These are phyloP conservation scores for Cerceris rybyensis DNA, from an alignment of 2,888 invertebrate genomes.

Conservation along the genomic window DNA sequence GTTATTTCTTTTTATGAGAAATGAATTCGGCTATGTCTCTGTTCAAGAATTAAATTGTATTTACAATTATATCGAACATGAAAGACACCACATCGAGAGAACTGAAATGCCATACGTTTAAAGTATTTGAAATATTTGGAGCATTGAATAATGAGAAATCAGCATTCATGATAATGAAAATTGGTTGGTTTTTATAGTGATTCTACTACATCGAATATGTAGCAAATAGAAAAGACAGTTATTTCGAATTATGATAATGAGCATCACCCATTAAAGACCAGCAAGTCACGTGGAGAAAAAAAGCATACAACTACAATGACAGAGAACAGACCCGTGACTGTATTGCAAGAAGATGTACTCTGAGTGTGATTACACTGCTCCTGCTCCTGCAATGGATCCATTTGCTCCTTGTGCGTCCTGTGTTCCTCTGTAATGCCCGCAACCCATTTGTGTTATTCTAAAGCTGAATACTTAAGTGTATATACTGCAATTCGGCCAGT, in stretches of 20 bases:
- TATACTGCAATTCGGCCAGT: conserved; percentile 45
- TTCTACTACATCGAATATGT: background rate
- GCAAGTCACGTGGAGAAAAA: conserved; percentile 48
- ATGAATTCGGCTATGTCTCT: too few species aligned
- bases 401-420: conserved; percentile 79
- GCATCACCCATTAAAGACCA: conserved; percentile 40
- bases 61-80: too few species aligned
- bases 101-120: too few species aligned
- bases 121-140: too few species aligned
- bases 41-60: background rate
- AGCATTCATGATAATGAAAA: too few species aligned
- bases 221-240: background rate
- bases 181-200: background rate
- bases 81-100: too few species aligned
- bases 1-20: too few species aligned
- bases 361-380: conserved; percentile 80
- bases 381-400: conserved; percentile 78
- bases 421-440: conserved; percentile 81
- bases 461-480: conserved; percentile 57
- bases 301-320: conserved; percentile 78
- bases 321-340: conserved; percentile 81
- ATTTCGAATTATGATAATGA: conserved; percentile 6
- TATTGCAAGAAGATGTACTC: conserved; percentile 80
- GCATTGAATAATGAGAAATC: too few species aligned
- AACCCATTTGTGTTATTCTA: conserved; percentile 75